Evolutionary conservation across 2,797 vertebrate genomes (phyloP).

Genomic region (Dipus sagitta): DNA sequence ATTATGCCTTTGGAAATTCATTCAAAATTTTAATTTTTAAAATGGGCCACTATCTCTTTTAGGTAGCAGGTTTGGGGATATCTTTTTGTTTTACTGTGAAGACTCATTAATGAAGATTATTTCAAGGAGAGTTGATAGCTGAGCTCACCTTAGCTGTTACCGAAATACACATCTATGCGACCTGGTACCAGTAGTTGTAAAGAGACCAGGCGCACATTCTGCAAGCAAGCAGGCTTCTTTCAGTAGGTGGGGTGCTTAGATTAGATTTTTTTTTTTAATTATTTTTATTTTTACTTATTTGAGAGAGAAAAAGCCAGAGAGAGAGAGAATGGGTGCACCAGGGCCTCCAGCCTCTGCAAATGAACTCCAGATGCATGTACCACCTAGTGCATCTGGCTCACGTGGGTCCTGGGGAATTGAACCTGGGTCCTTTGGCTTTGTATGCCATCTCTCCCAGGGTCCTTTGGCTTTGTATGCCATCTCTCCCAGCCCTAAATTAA

Average conservation of each 20-base stretch:
- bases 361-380: no score
- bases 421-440: no score
- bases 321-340: no score
- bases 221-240: neutral
- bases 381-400: no score
- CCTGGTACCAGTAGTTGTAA: neutral
- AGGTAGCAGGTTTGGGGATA: neutral
- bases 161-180: neutral
- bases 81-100: conserved; percentile 1
- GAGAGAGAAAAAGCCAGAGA: no score
- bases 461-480: no score
- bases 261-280: neutral
- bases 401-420: no score
- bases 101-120: neutral
- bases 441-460: no score
- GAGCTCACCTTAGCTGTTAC: neutral
- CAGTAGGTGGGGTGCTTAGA: neutral
- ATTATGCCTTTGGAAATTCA: neutral
- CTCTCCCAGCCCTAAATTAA: no score
- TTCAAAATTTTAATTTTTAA: conserved; percentile 1
- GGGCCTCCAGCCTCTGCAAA: no score
- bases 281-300: no score
- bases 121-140: neutral
- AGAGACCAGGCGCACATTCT: neutral
- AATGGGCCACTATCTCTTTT: neutral